Base-by-base conservation (phyloP, 1,140 invertebrate species). In the Eupeodes corollae region DNA sequence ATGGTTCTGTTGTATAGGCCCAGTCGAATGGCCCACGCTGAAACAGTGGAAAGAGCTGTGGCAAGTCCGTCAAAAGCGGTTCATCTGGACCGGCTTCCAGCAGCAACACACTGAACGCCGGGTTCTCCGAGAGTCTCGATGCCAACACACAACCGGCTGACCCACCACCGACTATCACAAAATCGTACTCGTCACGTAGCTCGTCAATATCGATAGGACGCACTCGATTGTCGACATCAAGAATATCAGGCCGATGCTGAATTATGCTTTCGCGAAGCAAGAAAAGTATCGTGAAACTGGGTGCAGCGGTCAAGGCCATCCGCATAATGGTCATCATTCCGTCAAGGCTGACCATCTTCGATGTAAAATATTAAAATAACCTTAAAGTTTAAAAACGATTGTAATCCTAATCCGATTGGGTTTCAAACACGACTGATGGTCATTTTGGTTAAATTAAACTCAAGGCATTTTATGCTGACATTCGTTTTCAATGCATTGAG, bases 21-120 rank as follows among this genome's bases (percentile, higher is more conserved):
- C 88, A 91, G 60, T 91, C 88, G 42, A 84, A 71, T 0, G 77
- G 71, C 1, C 79, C 79, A 15, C 77, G 71, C 61, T 89, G 86
- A 2, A 91, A 68, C 5, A 78, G 70, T 0, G 84, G 82, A 57
- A 86, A 86, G 44, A 87, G 46, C 1, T 82, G 63, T 0, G 89
- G 89, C 6, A 91, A 61, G 49, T 90, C 85, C 0, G 82, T 78
- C 21, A 83, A 65, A 0, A 82, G 63, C 13, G 80, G 77, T 58
- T 93, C 90, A 52, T 89, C 83, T n/a, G 68, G 74, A 0, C 83
- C 80, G 0, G 88, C 87, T 71, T 93, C 89, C n/a, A 92, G 44
- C 9, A 93, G 67, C 1, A 91, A 65, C 15, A 91, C 75, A 43
- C 69, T 78, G 79, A 82, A 84, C 2, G 79, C 63, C 0, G 74